A percentile compares a stretch with the other conserved stretches of the same genome.
phyloP scores from a whole-genome alignment of 2,797 vertebrate genomes.

The Buphagus erythrorhynchus region DNA sequence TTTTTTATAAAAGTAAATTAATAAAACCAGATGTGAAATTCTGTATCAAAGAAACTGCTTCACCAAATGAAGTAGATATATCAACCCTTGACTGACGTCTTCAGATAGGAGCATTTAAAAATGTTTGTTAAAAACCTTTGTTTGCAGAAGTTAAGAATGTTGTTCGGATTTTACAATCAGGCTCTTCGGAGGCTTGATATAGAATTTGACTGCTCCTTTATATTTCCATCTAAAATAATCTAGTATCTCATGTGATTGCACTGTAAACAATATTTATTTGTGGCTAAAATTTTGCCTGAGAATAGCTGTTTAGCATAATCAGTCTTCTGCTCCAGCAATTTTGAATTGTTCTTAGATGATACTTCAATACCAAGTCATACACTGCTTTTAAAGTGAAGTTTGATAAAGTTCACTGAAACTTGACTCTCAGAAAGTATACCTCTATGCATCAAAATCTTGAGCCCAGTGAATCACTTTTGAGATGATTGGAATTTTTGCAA shows the following conservation, averaged over 20 bases:
- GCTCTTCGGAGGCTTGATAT: not conserved
- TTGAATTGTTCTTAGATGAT: not conserved
- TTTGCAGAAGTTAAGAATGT: not conserved
- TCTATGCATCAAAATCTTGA: not conserved
- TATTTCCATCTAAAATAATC: not conserved
- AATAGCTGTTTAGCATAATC: not conserved
- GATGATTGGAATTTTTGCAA: not conserved
- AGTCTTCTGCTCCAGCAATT: not conserved
- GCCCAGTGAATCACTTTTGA: not conserved
- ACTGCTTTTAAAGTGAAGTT: not conserved
- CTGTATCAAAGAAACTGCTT: not conserved
- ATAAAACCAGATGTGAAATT: not conserved
- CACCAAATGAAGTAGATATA: not conserved
- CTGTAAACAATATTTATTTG: not conserved
- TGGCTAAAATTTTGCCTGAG: not conserved
- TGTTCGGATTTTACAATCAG: not conserved
- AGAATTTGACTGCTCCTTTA: not conserved
- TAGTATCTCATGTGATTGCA: not conserved
- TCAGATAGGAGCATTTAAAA: not conserved
- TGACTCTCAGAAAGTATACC: not conserved
- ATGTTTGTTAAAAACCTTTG: not conserved
- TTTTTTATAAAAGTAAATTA: not conserved
- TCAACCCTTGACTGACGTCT: not conserved
- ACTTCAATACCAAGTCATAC: not conserved
- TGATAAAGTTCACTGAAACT: not conserved